Percentiles rank a stretch among this genome's conserved stretches.
Conservation (phyloP, 2,113 vertebrate species). For the Larimichthys polyactis region DNA sequence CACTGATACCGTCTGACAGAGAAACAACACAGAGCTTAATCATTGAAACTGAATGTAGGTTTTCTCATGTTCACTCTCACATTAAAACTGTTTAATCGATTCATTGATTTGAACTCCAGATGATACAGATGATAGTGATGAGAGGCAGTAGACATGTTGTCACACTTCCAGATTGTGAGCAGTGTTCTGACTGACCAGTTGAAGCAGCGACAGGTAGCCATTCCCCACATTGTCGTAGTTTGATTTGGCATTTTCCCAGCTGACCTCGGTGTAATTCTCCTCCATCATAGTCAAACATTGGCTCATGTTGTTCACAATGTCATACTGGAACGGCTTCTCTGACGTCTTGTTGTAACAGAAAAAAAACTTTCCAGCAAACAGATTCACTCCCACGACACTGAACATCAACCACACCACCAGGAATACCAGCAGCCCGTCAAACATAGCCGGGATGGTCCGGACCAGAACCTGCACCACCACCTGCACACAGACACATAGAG, state of each 20-base stretch:
- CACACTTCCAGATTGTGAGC: too few relatives aligned
- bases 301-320: slow-evolving; percentile 83
- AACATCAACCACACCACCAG: slow-evolving; percentile 94
- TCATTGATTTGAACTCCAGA: too few relatives aligned
- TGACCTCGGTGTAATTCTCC: slow-evolving; percentile 46
- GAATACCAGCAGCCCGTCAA: slow-evolving; percentile 88
- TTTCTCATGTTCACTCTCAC: not conserved
- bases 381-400: slow-evolving; percentile 91
- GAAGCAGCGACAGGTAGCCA: slow-evolving; percentile 90
- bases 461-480: slow-evolving; percentile 90
- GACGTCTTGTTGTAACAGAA: slow-evolving; percentile 90
- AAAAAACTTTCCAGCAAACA: slow-evolving; percentile 92
- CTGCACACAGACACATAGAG: slow-evolving; percentile 71
- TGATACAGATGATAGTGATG: too few relatives aligned
- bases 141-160: too few relatives aligned
- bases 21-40: slow-evolving; percentile 6
- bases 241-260: slow-evolving; percentile 88
- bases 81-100: not conserved
- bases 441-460: slow-evolving; percentile 89
- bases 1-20: slow-evolving; percentile 82
- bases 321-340: slow-evolving; percentile 36
- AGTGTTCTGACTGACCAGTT: slow-evolving; percentile 86
- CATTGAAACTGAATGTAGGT: not conserved
- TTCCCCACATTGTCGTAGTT: slow-evolving; percentile 91
- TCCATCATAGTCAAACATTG: slow-evolving; percentile 80